Base-by-base conservation (phyloP, 2,797 vertebrate genomes). In the Acipenser ruthenus region DNA sequence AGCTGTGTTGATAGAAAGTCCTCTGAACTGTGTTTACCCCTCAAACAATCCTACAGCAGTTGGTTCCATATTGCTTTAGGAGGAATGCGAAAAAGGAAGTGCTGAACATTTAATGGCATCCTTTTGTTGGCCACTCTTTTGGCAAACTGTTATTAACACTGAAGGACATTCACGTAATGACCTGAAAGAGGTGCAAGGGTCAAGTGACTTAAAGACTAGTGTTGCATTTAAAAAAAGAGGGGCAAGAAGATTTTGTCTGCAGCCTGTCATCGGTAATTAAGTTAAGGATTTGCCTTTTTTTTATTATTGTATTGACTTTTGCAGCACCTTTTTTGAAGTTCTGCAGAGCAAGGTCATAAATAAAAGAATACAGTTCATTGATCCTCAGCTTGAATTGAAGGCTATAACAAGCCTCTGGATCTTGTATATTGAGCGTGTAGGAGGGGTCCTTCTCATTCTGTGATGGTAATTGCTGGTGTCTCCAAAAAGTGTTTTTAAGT, bases 1-100 rank as follows among this genome's bases (percentile, higher is more conserved):
- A 78, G 68, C 10, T 10, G 63, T 69, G 15, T 50, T 69, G 58
- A 71, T 73, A 74, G 62, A 69, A 70, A 76, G 66, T 37, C 37
- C 37, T 37, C 37, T 37, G 37, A 37, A 37, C 37, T 37, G 37
- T 37, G 37, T 37, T 37, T 37, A 37, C 37, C 37, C 37, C 37
- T 37, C 37, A 37, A 37, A 37, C 37, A 37, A 37, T 37, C 37
- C 37, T 37, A 37, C 37, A 37, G 3, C 3, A 37, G 37, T 37
- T 37, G 37, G 37, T 37, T 37, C 37, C 37, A 37, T 37, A 37
- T 55, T 10, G 53, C 4, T 55, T 55, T 55, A 55, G n/a, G 9
- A 55, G 53, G 53, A 55, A 55, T 6, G 53, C 55, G 53, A n/a
- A 55, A 37, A 55, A 55, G 53, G 53, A 55, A 55, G 53, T 10